Evolutionary conservation across 2,797 vertebrate genomes (phyloP).

Genomic region (Uromys caudimaculatus): DNA sequence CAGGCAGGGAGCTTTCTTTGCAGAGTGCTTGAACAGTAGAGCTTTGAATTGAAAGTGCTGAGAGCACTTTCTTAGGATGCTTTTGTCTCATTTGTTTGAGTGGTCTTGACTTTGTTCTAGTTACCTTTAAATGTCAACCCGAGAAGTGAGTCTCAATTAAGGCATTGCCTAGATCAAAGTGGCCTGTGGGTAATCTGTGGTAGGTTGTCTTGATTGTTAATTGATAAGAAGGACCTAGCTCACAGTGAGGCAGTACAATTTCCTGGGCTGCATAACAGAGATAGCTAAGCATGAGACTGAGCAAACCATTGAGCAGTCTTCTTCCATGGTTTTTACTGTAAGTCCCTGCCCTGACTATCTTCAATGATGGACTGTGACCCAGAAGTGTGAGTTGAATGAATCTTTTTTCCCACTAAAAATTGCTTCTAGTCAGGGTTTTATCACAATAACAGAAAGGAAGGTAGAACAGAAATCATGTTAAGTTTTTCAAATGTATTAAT

Average conservation of each 20-base stretch:
- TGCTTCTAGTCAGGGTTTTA: neutral
- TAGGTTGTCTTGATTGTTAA: neutral
- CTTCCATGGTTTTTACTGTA: neutral
- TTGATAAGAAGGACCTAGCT: neutral
- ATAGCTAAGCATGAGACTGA: neutral
- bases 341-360: neutral
- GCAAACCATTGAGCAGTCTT: neutral
- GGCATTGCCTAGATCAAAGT: neutral
- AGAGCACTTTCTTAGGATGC: neutral
- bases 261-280: neutral
- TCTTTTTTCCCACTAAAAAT: too few relatives aligned
- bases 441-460: neutral
- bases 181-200: neutral
- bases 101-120: neutral
- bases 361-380: neutral
- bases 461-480: neutral
- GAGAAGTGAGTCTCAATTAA: neutral
- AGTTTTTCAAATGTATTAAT: neutral
- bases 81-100: slow-evolving; percentile 16
- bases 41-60: neutral
- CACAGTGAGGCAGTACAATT: neutral
- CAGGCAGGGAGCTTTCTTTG: slow-evolving; percentile 13
- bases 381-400: neutral
- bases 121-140: neutral
- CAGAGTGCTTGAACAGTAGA: neutral